Percentiles rank a stretch among this genome's conserved stretches.
These are phyloP conservation scores for Syrmaticus mikado DNA, from an alignment of 2,113 vertebrate genomes.

Conservation along the genomic window DNA sequence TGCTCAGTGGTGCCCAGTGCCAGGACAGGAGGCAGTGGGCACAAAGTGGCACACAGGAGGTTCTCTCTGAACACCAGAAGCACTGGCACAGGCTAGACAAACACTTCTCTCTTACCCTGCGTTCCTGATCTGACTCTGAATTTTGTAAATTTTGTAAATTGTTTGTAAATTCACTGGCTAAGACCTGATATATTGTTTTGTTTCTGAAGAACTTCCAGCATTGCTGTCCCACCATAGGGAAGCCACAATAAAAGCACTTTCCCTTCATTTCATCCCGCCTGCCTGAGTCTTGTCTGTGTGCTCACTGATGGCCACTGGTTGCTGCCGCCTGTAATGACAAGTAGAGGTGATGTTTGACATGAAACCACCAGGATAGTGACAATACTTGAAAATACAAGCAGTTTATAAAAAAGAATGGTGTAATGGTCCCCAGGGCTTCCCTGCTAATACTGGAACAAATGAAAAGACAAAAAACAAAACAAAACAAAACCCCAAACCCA, in stretches of 20 bases:
- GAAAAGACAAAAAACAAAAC: neutral
- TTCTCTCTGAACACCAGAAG: too few species aligned
- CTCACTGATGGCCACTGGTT: neutral
- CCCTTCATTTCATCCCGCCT: rapidly evolving
- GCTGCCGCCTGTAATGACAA: neutral
- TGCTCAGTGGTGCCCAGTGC: too few species aligned
- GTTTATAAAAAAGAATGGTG: neutral
- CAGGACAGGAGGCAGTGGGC: too few species aligned
- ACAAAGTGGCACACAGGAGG: too few species aligned
- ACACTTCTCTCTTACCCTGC: neutral
- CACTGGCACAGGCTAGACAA: neutral
- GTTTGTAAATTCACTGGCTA: neutral
- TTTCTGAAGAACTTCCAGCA: neutral
- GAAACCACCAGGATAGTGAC: neutral
- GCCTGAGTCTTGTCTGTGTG: neutral
- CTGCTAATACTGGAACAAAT: neutral
- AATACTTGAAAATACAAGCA: neutral
- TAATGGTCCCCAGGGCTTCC: neutral
- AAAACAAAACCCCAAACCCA: neutral
- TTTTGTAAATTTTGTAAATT: neutral
- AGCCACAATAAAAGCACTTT: neutral
- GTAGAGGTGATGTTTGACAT: neutral
- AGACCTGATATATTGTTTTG: neutral
- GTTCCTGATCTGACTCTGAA: neutral
- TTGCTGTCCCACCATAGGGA: neutral